Percentiles rank a stretch among this genome's conserved stretches.
phyloP scores from a whole-genome alignment of 2,113 vertebrate genomes.

The Mus musculus region DNA sequence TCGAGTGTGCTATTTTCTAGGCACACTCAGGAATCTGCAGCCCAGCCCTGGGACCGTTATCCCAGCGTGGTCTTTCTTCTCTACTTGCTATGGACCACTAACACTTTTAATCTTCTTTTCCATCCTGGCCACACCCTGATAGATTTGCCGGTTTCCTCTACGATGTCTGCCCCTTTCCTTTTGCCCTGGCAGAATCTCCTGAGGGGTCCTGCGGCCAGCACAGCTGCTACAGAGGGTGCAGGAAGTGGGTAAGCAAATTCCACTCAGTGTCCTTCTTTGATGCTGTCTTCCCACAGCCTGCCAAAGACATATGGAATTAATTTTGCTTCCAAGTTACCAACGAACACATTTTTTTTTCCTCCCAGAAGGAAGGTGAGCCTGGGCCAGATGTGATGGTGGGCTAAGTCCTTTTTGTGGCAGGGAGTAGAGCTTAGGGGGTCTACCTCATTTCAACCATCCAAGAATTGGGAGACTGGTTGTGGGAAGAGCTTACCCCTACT shows the following conservation, averaged over 20 bases:
- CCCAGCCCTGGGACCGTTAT: too few relatives aligned
- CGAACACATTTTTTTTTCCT: constrained; percentile 37
- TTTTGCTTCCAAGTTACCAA: constrained; percentile 70
- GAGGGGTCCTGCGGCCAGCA: background rate
- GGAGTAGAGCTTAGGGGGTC: background rate
- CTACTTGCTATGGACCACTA: background rate
- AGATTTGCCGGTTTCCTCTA: constrained; percentile 29
- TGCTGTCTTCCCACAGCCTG: constrained; percentile 38
- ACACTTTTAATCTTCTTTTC: constrained; percentile 44
- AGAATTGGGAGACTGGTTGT: background rate
- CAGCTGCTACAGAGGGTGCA: constrained; percentile 14
- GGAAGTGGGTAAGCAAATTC: constrained; percentile 10
- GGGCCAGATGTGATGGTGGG: constrained; percentile 35
- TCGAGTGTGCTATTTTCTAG: background rate
- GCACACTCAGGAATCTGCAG: background rate
- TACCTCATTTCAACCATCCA: background rate
- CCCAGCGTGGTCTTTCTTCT: background rate
- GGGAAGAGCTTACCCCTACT: background rate
- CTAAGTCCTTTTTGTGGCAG: background rate
- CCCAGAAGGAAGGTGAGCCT: constrained; percentile 48
- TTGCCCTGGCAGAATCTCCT: background rate
- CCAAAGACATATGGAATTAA: constrained; percentile 60
- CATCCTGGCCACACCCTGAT: background rate
- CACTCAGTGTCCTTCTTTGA: constrained; percentile 43
- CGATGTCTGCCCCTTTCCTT: constrained; percentile 25